These are phyloP conservation scores for Aegithalos caudatus DNA, from an alignment of 2,113 vertebrate genomes.

Conservation along the genomic window DNA sequence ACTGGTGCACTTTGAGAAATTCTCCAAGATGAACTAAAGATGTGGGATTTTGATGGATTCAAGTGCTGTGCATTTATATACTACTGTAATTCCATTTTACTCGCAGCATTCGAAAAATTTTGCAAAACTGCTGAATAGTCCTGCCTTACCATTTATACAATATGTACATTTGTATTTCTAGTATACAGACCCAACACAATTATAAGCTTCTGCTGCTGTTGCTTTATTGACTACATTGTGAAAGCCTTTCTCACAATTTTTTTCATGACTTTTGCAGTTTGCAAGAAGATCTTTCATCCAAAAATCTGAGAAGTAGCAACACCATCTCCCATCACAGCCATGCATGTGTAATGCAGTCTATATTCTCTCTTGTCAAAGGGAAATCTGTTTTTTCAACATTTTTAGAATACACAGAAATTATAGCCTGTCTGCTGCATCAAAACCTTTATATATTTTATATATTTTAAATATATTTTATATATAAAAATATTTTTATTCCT, in stretches of 20 bases:
- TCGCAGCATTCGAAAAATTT: neutral
- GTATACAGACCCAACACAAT: neutral
- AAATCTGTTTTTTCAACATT: neutral
- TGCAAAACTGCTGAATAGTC: neutral
- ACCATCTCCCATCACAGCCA: neutral
- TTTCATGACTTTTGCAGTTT: neutral
- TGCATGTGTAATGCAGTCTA: neutral
- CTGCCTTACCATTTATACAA: neutral
- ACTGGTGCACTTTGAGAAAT: conserved; percentile 54
- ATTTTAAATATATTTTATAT: no score
- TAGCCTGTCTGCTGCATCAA: neutral
- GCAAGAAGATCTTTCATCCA: neutral
- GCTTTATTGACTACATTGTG: neutral
- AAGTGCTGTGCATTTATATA: neutral
- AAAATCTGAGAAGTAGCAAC: neutral
- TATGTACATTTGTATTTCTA: neutral
- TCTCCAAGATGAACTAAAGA: neutral
- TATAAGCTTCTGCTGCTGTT: neutral
- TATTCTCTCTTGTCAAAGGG: neutral
- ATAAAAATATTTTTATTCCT: neutral
- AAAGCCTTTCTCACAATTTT: neutral
- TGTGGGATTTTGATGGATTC: neutral
- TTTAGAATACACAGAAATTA: neutral
- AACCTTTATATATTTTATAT: neutral
- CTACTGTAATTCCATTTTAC: neutral